Evolutionary conservation across 2,888 invertebrate species (phyloP).

Genomic region (Microctonus aethiopoides): DNA sequence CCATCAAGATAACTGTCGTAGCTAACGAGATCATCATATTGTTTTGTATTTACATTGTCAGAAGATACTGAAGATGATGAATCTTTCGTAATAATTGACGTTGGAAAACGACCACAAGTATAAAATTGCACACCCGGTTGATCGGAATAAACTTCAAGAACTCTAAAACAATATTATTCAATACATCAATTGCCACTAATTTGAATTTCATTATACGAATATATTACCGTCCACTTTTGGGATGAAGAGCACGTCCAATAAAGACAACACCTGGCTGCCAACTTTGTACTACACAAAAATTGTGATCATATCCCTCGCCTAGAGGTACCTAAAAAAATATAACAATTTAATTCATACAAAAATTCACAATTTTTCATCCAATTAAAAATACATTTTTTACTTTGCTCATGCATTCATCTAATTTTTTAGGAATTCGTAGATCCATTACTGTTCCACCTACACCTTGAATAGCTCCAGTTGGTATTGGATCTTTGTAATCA

Average conservation of each 20-base stretch:
- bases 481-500: slow-evolving; percentile 74
- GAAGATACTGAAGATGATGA: neutral
- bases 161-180: slow-evolving; percentile 62
- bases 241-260: slow-evolving; percentile 67
- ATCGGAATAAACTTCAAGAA: slow-evolving; percentile 83
- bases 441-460: slow-evolving; percentile 82
- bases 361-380: neutral
- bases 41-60: slow-evolving; percentile 15
- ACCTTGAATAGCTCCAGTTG: slow-evolving; percentile 76
- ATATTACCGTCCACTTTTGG: slow-evolving; percentile 52
- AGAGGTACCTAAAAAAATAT: slow-evolving; percentile 65
- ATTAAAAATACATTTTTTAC: slow-evolving; percentile 56
- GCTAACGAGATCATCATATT: slow-evolving; percentile 17
- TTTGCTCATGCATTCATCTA: slow-evolving; percentile 75
- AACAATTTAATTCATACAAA: neutral
- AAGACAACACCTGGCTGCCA: slow-evolving; percentile 69
- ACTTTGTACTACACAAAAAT: slow-evolving; percentile 74
- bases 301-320: slow-evolving; percentile 82
- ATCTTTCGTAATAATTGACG: slow-evolving; percentile 14
- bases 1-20: neutral
- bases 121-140: slow-evolving; percentile 93
- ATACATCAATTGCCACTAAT: neutral
- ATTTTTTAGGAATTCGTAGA: slow-evolving; percentile 74
- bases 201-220: neutral
- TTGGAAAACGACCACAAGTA: slow-evolving; percentile 68